Conservation (phyloP, 1,140 invertebrate genomes). For the Diuraphis noxia region DNA sequence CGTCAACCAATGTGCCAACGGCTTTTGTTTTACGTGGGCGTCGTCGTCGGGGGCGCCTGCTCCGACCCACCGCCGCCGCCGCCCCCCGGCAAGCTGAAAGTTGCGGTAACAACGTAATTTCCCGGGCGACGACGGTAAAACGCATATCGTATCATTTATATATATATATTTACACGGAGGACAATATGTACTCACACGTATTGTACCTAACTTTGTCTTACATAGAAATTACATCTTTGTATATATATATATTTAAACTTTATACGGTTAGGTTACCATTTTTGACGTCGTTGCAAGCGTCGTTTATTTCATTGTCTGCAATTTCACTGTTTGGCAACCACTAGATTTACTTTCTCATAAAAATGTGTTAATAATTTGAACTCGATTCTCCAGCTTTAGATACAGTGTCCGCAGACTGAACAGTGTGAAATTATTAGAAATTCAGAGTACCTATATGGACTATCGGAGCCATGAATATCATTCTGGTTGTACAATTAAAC, state of each 20-base stretch:
- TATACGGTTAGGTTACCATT: neutral
- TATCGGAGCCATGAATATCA: neutral
- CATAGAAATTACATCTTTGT: too few species aligned
- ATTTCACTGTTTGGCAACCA: neutral
- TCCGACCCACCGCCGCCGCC: neutral
- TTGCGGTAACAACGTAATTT: neutral
- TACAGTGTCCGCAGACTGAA: neutral
- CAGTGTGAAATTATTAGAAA: neutral
- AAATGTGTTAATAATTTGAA: neutral
- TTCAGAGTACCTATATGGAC: too few species aligned
- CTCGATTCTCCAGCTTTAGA: neutral
- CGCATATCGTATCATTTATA: neutral
- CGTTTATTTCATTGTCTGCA: neutral
- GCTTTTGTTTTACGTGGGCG: conserved; percentile 51
- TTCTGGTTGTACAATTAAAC: neutral
- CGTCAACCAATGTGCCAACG: conserved; percentile 34
- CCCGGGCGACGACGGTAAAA: neutral
- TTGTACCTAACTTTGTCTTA: neutral
- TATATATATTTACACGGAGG: neutral
- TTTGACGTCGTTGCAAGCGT: neutral
- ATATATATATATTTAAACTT: neutral
- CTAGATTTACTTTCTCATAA: neutral
- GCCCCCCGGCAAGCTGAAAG: neutral
- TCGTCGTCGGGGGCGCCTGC: conserved; percentile 29
- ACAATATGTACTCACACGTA: neutral